Conservation (phyloP, 2,888 invertebrate genomes). For the Physocephala rufipes region DNA sequence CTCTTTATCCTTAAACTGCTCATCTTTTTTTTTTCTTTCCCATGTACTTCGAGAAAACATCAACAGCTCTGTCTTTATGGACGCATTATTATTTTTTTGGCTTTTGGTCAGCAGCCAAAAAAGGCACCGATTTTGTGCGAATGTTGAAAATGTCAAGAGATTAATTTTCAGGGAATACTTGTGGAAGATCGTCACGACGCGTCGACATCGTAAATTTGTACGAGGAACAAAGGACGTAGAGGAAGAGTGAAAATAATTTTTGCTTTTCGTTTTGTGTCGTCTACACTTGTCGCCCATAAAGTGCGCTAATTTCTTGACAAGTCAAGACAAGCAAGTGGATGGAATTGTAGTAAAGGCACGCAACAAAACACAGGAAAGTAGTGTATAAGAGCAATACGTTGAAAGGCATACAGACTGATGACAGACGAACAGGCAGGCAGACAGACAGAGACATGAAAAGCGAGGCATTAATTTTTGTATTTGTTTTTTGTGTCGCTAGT, state of each 20-base stretch:
- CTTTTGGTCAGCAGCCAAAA: slow-evolving; percentile 21
- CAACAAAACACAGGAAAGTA: no score
- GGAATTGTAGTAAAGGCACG: no score
- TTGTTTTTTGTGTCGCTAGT: slow-evolving; percentile 12
- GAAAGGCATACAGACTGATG: background rate
- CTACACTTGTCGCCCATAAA: slow-evolving; percentile 37
- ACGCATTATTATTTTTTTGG: slow-evolving; percentile 35
- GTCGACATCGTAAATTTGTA: background rate
- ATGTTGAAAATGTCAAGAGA: slow-evolving; percentile 37
- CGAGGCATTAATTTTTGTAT: no score
- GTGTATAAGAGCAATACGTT: background rate
- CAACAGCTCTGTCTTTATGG: slow-evolving; percentile 16
- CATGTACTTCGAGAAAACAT: background rate
- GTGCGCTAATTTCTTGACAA: slow-evolving; percentile 36
- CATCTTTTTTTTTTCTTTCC: no score
- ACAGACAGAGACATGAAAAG: no score
- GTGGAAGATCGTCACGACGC: background rate
- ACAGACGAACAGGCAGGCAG: background rate
- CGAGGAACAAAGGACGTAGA: background rate
- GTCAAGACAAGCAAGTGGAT: no score
- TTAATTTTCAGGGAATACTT: slow-evolving; percentile 31
- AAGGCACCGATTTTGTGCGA: slow-evolving; percentile 23
- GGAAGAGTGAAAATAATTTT: slow-evolving; percentile 7
- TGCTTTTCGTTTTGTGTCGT: slow-evolving; percentile 30
- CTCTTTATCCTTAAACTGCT: no score